Conservation (phyloP, 2,797 vertebrate genomes). For the Falco novaeseelandiae region DNA sequence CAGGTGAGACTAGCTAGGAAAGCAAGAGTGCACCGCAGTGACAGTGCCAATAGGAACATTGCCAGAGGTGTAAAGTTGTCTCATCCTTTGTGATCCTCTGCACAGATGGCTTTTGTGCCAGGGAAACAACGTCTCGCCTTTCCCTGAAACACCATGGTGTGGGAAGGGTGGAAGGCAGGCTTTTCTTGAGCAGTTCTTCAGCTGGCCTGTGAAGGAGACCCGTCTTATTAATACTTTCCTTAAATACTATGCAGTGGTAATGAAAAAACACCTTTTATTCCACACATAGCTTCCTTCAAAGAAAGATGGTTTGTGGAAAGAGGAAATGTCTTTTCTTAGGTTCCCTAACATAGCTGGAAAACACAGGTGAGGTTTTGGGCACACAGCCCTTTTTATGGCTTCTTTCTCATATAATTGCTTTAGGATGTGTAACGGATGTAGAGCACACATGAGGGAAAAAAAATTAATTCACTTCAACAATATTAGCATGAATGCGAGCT, state of each 20-base stretch:
- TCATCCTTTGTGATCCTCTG: background rate
- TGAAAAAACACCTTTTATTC: slow-evolving; percentile 25
- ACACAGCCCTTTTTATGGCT: slow-evolving; percentile 19
- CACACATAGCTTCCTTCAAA: slow-evolving; percentile 32
- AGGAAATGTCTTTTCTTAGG: slow-evolving; percentile 58
- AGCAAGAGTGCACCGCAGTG: background rate
- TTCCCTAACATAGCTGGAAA: slow-evolving; percentile 47
- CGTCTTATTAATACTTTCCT: background rate
- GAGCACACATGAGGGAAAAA: background rate
- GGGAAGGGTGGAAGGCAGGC: background rate
- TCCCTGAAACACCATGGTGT: background rate
- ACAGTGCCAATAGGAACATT: background rate
- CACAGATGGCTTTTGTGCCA: slow-evolving; percentile 5
- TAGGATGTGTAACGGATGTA: slow-evolving; percentile 11
- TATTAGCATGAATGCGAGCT: background rate
- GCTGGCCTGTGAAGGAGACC: background rate
- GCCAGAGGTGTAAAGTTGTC: background rate
- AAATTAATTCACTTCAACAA: background rate
- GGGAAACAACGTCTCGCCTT: background rate
- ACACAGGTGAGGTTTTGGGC: slow-evolving; percentile 50
- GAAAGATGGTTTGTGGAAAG: slow-evolving; percentile 33
- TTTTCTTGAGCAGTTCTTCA: background rate
- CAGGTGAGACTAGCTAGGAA: background rate
- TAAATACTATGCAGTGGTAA: background rate
- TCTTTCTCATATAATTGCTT: slow-evolving; percentile 6